A percentile compares a stretch with the other conserved stretches of the same genome.
phyloP scores from a whole-genome alignment of 1,140 invertebrate genomes.

The Drosophila baimaii region DNA sequence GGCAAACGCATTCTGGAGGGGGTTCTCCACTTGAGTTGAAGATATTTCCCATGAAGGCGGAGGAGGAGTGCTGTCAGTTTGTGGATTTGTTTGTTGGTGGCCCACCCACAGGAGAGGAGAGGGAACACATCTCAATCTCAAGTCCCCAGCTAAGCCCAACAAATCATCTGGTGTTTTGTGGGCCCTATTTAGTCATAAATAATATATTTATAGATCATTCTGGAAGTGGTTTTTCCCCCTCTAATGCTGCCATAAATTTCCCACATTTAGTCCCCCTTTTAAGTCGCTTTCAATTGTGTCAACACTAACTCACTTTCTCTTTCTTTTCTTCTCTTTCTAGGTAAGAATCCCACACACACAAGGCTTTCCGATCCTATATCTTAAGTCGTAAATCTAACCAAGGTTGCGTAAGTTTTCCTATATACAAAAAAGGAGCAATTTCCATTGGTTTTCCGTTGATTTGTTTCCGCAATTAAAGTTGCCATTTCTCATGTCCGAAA shows the following conservation, averaged over 20 bases:
- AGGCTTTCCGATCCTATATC: not conserved
- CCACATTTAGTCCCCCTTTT: slow-evolving; percentile 5
- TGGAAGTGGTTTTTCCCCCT: slow-evolving; percentile 42
- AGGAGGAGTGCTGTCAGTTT: slow-evolving; percentile 28
- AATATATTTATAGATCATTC: slow-evolving; percentile 64
- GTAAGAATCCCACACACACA: slow-evolving; percentile 54
- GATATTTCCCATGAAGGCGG: slow-evolving; percentile 9
- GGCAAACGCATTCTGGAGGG: not conserved
- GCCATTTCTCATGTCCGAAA: slow-evolving; percentile 68
- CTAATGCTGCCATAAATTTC: slow-evolving; percentile 49
- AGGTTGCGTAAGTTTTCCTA: slow-evolving; percentile 62
- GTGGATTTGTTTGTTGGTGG: slow-evolving; percentile 35
- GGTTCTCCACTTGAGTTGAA: slow-evolving; percentile 33
- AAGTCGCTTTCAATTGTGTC: slow-evolving; percentile 19
- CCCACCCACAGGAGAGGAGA: slow-evolving; percentile 30
- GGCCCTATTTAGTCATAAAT: slow-evolving; percentile 69
- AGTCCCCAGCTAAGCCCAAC: slow-evolving; percentile 44
- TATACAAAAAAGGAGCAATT: slow-evolving; percentile 19
- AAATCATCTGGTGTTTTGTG: slow-evolving; percentile 59
- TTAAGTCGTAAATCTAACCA: slow-evolving; percentile 5
- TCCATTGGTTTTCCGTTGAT: slow-evolving; percentile 32
- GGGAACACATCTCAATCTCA: slow-evolving; percentile 45
- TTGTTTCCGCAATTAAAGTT: slow-evolving; percentile 74
- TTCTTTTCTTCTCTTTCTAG: slow-evolving; percentile 51
- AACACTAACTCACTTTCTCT: slow-evolving; percentile 48